Conservation (phyloP, 2,888 invertebrate species). For the Oxyteleia sp. region DNA sequence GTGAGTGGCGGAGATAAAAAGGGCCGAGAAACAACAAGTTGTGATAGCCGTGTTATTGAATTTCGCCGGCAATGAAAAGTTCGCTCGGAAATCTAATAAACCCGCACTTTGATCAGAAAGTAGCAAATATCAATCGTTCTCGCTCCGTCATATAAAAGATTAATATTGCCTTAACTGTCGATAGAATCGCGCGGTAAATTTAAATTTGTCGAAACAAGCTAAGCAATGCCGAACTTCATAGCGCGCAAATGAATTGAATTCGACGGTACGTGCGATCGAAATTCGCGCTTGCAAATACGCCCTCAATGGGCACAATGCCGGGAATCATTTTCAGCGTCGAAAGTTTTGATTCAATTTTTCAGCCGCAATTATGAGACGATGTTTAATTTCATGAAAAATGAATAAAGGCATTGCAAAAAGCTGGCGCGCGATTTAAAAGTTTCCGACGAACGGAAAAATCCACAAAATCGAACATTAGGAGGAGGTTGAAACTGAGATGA, state of each 20-base stretch:
- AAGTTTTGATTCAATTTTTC: conserved; percentile 38
- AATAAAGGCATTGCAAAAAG: conserved; percentile 34
- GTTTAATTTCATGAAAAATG: conserved; percentile 36
- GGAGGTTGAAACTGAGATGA: conserved; percentile 27
- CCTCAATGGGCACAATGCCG: conserved; percentile 2
- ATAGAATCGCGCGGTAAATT: conserved; percentile 21
- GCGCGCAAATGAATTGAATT: not conserved
- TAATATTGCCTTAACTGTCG: conserved; percentile 73
- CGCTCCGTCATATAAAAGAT: conserved; percentile 65
- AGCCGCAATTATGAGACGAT: conserved; percentile 4
- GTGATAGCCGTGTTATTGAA: conserved; percentile 72
- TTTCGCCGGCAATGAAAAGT: conserved; percentile 73
- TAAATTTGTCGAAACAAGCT: conserved; percentile 25
- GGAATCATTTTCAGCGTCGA: conserved; percentile 8
- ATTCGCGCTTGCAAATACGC: conserved; percentile 5
- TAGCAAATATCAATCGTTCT: conserved; percentile 23
- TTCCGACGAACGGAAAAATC: conserved; percentile 35
- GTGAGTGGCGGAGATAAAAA: no score
- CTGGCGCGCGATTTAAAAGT: conserved; percentile 1
- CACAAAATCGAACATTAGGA: conserved; percentile 36
- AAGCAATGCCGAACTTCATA: not conserved
- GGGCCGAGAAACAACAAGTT: conserved; percentile 45
- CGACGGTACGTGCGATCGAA: not conserved
- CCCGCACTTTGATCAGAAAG: conserved; percentile 41
- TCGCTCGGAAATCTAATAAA: conserved; percentile 58